Percentiles rank a stretch among this genome's conserved stretches.
Conservation (phyloP, 2,888 invertebrate genomes). For the Pachymerium ferrugineum region DNA sequence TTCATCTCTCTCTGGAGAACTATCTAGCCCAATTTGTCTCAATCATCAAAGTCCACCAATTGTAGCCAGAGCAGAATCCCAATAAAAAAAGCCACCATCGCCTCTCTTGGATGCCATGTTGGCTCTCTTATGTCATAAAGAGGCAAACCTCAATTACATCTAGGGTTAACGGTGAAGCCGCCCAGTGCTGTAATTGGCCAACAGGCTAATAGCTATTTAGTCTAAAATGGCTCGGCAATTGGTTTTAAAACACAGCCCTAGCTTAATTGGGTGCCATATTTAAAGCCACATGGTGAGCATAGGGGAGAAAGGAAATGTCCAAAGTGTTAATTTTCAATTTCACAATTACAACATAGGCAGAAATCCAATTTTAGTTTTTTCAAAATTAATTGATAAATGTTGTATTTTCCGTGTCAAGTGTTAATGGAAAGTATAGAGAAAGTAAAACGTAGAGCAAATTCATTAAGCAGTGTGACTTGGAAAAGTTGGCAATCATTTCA, state of each 20-base stretch:
- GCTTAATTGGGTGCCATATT: not conserved
- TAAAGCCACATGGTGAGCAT: not conserved
- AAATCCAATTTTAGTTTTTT: not conserved
- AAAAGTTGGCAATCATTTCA: not conserved
- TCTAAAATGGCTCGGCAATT: conserved; percentile 16
- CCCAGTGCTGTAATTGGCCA: conserved; percentile 14
- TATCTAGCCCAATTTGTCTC: conserved; percentile 1
- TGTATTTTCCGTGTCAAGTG: not conserved
- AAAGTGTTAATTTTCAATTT: not conserved
- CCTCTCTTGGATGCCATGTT: no score
- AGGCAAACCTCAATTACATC: conserved; percentile 17
- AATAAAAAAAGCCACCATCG: not conserved
- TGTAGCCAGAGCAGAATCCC: not conserved
- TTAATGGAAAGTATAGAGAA: not conserved
- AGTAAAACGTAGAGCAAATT: not conserved
- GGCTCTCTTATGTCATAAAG: no score
- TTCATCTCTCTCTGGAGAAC: conserved; percentile 12
- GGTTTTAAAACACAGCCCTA: not conserved
- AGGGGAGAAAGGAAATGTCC: no score
- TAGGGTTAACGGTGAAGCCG: conserved; percentile 12
- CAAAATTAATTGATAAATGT: not conserved
- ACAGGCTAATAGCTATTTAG: conserved; percentile 19
- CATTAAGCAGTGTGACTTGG: conserved; percentile 1
- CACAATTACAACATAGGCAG: not conserved
- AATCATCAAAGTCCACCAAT: conserved; percentile 16